Evolutionary conservation across 1,140 invertebrate genomes (phyloP).

Genomic region (Drosophila obscura): DNA sequence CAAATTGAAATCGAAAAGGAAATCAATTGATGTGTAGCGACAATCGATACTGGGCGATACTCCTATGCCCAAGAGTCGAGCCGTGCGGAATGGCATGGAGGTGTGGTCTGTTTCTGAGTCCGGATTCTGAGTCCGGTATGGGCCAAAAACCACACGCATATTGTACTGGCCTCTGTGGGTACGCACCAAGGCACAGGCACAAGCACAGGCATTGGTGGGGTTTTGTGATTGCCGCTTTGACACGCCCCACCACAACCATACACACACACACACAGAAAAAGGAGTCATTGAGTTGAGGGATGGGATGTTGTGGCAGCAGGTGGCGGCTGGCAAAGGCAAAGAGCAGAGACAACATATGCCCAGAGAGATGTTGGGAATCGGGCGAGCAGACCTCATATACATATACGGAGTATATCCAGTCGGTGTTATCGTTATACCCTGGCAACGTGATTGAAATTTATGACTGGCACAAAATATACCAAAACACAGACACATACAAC

Average conservation of each 20-base stretch:
- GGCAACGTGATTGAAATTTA: conserved; percentile 83
- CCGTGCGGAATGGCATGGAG: conserved; percentile 12
- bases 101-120: conserved; percentile 37
- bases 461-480: conserved; percentile 78
- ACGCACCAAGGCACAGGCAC: conserved; percentile 50
- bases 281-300: not conserved
- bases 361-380: conserved; percentile 31
- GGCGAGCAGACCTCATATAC: conserved; percentile 56
- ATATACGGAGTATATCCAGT: conserved; percentile 73
- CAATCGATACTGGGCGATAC: conserved; percentile 62
- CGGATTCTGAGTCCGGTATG: conserved; percentile 10
- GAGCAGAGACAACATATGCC: conserved; percentile 50
- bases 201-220: conserved; percentile 26
- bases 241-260: conserved; percentile 50
- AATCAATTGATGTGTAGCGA: conserved; percentile 75
- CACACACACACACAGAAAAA: conserved; percentile 19
- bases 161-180: conserved; percentile 52
- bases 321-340: conserved; percentile 36
- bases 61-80: not conserved
- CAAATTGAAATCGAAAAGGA: conserved; percentile 78
- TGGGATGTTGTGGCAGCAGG: conserved; percentile 37
- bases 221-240: conserved; percentile 32
- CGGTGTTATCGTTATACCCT: conserved; percentile 59
- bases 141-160: conserved; percentile 43
- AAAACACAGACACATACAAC: conserved; percentile 52